Conservation (phyloP, 2,888 invertebrate genomes). For the Tyria jacobaeae region DNA sequence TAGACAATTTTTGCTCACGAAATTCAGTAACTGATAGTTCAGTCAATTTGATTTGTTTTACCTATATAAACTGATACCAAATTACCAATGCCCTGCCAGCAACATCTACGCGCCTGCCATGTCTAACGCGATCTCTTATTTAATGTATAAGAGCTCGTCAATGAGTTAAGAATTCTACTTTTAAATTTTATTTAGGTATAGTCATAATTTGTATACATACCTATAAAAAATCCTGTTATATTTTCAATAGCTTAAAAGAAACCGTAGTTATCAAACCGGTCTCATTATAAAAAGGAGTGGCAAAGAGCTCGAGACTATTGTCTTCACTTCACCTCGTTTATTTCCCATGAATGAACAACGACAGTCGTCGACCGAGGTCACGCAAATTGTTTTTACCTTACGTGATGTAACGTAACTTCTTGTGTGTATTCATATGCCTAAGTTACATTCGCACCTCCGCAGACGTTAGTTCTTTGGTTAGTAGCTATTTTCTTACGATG, state of each 20-base stretch:
- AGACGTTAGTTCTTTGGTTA: not conserved
- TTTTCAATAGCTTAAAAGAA: not conserved
- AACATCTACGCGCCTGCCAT: no score
- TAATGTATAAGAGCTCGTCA: no score
- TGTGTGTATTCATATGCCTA: slow-evolving; percentile 58
- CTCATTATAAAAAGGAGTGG: slow-evolving; percentile 38
- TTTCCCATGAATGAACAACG: slow-evolving; percentile 80
- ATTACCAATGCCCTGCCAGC: no score
- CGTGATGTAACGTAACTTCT: slow-evolving; percentile 76
- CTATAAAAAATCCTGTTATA: no score
- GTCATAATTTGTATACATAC: no score
- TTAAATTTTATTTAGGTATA: no score
- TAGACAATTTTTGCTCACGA: no score
- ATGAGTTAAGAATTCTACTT: no score
- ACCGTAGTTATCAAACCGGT: slow-evolving; percentile 21
- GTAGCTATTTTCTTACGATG: slow-evolving; percentile 16
- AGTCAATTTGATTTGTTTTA: no score
- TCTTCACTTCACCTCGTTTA: slow-evolving; percentile 64
- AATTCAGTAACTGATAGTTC: no score
- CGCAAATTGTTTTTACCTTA: slow-evolving; percentile 75
- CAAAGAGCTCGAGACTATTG: slow-evolving; percentile 58
- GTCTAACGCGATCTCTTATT: no score
- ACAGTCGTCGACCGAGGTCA: slow-evolving; percentile 72
- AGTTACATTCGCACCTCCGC: slow-evolving; percentile 56
- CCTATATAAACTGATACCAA: no score